phyloP scores from a whole-genome alignment of 2,888 invertebrate species.

The Furcula furcula region DNA sequence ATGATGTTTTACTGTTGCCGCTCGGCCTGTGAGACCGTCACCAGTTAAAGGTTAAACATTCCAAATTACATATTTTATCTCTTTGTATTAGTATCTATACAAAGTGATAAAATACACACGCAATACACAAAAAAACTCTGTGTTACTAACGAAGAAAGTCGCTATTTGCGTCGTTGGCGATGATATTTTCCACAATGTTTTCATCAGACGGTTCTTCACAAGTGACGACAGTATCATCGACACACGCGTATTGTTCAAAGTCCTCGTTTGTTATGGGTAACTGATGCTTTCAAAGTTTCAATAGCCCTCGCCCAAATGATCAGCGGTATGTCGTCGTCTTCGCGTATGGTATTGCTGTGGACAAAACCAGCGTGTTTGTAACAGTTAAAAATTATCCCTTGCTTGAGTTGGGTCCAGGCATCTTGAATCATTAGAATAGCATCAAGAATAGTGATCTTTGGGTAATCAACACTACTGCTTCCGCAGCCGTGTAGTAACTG shows the following conservation, averaged over 20 bases:
- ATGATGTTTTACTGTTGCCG: no score
- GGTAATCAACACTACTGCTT: slow-evolving; percentile 11
- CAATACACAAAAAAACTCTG: no score
- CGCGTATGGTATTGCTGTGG: slow-evolving; percentile 11
- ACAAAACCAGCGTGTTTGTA: slow-evolving; percentile 22
- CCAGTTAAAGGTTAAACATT: no score
- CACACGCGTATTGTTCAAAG: slow-evolving; percentile 19
- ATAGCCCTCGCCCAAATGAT: slow-evolving; percentile 19
- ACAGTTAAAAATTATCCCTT: slow-evolving; percentile 17
- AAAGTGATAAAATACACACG: no score
- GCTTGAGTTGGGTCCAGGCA: slow-evolving; percentile 18
- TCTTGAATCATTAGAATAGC: slow-evolving; percentile 26
- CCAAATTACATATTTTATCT: no score
- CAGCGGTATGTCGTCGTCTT: slow-evolving; percentile 24
- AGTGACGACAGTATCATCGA: slow-evolving; percentile 23
- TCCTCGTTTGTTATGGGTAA: slow-evolving; percentile 18
- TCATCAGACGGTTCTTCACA: slow-evolving; percentile 26
- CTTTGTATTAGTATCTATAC: no score
- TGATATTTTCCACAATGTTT: slow-evolving; percentile 21
- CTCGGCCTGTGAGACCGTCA: no score
- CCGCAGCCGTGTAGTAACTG: slow-evolving; percentile 1
- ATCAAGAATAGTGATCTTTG: slow-evolving; percentile 21
- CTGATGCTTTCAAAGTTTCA: slow-evolving; percentile 16
- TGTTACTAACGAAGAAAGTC: no score
- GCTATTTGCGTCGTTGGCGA: no score